Conservation (phyloP, 1,140 invertebrate species). For the Drosophila subpulchrella region DNA sequence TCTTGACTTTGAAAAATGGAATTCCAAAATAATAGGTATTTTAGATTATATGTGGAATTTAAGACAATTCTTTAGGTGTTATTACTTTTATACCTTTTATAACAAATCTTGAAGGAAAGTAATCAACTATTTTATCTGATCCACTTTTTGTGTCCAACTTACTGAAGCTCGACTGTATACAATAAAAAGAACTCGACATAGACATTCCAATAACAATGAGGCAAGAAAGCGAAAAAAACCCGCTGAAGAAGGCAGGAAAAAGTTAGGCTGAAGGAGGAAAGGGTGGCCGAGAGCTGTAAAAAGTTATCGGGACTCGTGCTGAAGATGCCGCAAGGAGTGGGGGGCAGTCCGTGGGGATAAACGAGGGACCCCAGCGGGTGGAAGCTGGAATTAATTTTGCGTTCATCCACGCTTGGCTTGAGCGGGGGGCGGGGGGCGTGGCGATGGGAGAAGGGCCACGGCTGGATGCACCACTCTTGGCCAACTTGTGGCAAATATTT, state of each 20-base stretch:
- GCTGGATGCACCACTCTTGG: conserved; percentile 7
- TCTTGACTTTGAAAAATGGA: too few species aligned
- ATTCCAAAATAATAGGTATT: too few species aligned
- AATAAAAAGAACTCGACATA: conserved; percentile 28
- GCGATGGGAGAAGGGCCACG: neutral
- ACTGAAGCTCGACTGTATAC: conserved; percentile 13
- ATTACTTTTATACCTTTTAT: too few species aligned
- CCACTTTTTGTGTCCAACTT: too few species aligned
- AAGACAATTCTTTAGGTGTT: too few species aligned
- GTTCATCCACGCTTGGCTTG: conserved; percentile 52
- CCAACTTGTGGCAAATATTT: conserved; percentile 55
- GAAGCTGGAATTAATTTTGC: conserved; percentile 61
- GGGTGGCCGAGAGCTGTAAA: conserved; percentile 41
- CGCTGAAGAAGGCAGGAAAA: conserved; percentile 9
- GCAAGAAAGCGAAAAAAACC: conserved; percentile 33
- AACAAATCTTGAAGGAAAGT: too few species aligned
- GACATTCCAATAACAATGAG: conserved; percentile 76
- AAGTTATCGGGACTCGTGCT: conserved; percentile 34
- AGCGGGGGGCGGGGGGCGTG: conserved; percentile 3
- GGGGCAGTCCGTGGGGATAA: neutral
- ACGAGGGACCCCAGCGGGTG: conserved; percentile 9
- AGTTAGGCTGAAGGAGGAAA: conserved; percentile 12
- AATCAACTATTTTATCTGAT: too few species aligned
- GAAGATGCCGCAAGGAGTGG: conserved; percentile 20
- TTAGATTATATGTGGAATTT: too few species aligned